Base-by-base conservation (phyloP, 2,888 invertebrate species). In the Hemicrepidius hirtus region DNA sequence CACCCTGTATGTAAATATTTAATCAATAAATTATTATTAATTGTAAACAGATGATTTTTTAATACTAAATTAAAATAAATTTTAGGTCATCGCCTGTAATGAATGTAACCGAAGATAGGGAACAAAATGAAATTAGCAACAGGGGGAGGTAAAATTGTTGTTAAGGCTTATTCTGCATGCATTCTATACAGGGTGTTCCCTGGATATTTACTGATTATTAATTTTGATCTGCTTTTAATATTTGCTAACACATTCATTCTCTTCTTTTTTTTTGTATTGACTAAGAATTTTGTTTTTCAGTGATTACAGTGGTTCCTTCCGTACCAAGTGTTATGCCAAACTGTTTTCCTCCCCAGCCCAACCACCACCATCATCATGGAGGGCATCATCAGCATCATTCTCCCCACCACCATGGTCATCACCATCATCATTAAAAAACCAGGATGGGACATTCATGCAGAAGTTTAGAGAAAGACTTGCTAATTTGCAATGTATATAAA, bases 81-180 rank as follows among this genome's bases (percentile, higher is more conserved):
- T 65, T 50, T 65, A 65, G 65, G 65, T 65, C 65, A 53, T 65
- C 65, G 55, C 20, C 55, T 57, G 18, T 37, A 57, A 35, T 32
- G 55, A 57, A 35, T 32, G 55, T 37, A 18, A 18, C 55, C 1
- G 37, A 57, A 12, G 9, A 4, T 50, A 50, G 50, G 50, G n/a
- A 50, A 24, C 24, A 46, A 10, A 50, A 24, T 24, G 50, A 50
- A 50, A 12, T 21, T 50, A 21, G n/a, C 50, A 24, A 3, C 50
- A n/a, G 20, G 20, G 50, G 50, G 24, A 50, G 50, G 50, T 50
- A 50, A 50, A 50, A 18, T 20, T 41, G 16, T 13, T 13, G 3
- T 41, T 16, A 13, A n/a, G 10, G 9, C 13, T 46, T 46, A 46
- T 18, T 46, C 20, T 46, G 46, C 46, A 46, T 46, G 46, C 9